A percentile compares a stretch with the other conserved stretches of the same genome.
These are phyloP conservation scores for Aurelia sp. DNA, from an alignment of 30 jellyfish, hydroid and myxozoan genomes.

Conservation along the genomic window DNA sequence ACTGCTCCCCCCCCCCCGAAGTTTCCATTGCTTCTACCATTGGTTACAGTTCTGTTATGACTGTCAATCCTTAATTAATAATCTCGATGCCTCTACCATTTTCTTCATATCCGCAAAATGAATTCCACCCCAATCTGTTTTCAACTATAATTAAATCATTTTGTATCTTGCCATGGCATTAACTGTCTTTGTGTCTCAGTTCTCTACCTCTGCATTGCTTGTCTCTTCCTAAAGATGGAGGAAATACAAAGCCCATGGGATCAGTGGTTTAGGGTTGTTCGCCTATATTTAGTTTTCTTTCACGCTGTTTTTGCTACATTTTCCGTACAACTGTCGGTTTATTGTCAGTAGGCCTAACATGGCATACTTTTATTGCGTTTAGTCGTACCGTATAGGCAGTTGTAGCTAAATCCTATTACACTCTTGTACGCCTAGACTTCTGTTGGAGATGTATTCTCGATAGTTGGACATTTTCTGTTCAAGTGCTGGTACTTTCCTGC, in stretches of 20 bases:
- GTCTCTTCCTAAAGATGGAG: conserved; percentile 2
- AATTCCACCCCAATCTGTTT: conserved; percentile 1
- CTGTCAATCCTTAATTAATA: conserved; percentile 33
- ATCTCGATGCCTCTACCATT: conserved; percentile 3
- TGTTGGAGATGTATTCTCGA: no score
- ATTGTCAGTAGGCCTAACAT: no score
- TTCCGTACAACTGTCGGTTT: no score
- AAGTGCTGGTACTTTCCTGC: no score
- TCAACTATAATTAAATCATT: conserved; percentile 36
- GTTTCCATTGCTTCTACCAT: not conserved
- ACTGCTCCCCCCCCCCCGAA: not conserved
- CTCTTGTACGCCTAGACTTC: no score
- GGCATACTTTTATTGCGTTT: no score
- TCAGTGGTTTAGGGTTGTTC: not conserved
- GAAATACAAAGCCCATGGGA: not conserved
- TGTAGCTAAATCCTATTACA: no score
- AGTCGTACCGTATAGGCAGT: no score
- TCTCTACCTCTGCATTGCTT: not conserved
- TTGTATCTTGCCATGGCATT: conserved; percentile 9
- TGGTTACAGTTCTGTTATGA: conserved; percentile 22
- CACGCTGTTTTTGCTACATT: no score
- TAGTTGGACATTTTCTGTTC: no score
- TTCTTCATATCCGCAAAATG: not conserved
- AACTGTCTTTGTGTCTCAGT: conserved; percentile 26
- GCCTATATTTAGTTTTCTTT: not conserved